Base-by-base conservation (phyloP, 64 coral and sea anemone species). In the Montipora sp. region DNA sequence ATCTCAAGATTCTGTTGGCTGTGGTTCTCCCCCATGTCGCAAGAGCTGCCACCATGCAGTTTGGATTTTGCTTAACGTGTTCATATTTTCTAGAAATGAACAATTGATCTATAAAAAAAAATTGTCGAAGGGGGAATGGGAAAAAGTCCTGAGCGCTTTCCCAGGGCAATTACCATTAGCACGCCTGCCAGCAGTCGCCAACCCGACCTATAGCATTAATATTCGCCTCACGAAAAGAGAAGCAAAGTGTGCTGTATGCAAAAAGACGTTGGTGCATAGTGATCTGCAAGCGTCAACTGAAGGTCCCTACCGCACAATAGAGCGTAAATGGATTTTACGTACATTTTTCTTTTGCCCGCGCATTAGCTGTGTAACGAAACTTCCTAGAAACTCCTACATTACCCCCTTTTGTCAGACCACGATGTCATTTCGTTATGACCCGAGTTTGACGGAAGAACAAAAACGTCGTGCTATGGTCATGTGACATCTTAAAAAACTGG, bases 221-320 rank as follows among this genome's bases (percentile, higher is more conserved):
- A 57, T 51, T 53, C 14, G 79, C 20, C 12, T 44, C 58, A 12
- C 0, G 48, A 83, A 61, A 55, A 91, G 61, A 82, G 60, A 91
- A 48, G 63, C 89, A 53, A 83, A 91, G 48, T 91, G 89, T 77
- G 89, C 89, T 68, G 59, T 79, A 55, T 92, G 81, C 80, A 92
- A 85, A 86, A 92, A 92, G 18, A 60, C 67, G 7, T 36, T 92
- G 13, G 18, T 20, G 5, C 43, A n/a, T 53, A 79, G 89, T 91
- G 89, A 91, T 73, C 57, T 83, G 5, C 89, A 91, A 73, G 89
- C 79, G 0, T 70, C 11, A 22, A 55, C 61, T 77, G 79, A 91
- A 82, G 79, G 89, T 69, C 44, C 89, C 44, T 83, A 91, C 79
- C 3, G 58, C 3, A 91, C 89, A 21, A 91, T 73, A n/a, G 9